A percentile compares a stretch with the other conserved stretches of the same genome.
phyloP scores from a whole-genome alignment of 1,140 invertebrate genomes.

The Cheumatopsyche charites region DNA sequence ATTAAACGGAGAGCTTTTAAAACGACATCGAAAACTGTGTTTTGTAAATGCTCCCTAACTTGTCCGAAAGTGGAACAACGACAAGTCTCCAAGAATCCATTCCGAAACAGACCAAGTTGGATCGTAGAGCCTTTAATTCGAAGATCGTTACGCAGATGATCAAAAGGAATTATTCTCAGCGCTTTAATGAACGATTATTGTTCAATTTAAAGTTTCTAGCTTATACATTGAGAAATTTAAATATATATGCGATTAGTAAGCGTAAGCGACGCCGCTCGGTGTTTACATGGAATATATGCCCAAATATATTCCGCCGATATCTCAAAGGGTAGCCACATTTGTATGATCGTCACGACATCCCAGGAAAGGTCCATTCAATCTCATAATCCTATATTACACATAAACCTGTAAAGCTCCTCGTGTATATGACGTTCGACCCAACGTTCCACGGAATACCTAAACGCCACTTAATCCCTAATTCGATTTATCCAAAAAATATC shows the following conservation, averaged over 20 bases:
- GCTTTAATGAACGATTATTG: too few relatives aligned
- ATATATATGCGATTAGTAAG: too few relatives aligned
- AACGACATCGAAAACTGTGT: conserved; percentile 20
- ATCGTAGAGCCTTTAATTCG: neutral
- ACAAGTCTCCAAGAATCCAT: too few relatives aligned
- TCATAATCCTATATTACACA: conserved; percentile 28
- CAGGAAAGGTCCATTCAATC: conserved; percentile 20
- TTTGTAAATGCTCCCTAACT: conserved; percentile 8
- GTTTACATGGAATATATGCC: neutral
- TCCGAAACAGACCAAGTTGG: too few relatives aligned
- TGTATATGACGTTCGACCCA: conserved; percentile 25
- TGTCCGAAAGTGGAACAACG: neutral
- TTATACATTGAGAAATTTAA: too few relatives aligned
- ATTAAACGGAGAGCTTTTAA: conserved; percentile 18
- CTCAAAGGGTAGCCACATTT: conserved; percentile 19
- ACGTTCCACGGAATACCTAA: conserved; percentile 16
- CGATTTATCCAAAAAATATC: conserved; percentile 2
- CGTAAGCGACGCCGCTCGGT: too few relatives aligned
- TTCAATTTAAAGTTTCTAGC: too few relatives aligned
- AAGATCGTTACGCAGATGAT: neutral
- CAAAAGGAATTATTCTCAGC: neutral
- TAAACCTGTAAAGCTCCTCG: conserved; percentile 24
- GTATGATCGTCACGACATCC: conserved; percentile 23
- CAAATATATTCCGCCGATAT: conserved; percentile 2
- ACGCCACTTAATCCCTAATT: conserved; percentile 12